Evolutionary conservation across 2,113 vertebrate genomes (phyloP).

Genomic region (Mellivora capensis): DNA sequence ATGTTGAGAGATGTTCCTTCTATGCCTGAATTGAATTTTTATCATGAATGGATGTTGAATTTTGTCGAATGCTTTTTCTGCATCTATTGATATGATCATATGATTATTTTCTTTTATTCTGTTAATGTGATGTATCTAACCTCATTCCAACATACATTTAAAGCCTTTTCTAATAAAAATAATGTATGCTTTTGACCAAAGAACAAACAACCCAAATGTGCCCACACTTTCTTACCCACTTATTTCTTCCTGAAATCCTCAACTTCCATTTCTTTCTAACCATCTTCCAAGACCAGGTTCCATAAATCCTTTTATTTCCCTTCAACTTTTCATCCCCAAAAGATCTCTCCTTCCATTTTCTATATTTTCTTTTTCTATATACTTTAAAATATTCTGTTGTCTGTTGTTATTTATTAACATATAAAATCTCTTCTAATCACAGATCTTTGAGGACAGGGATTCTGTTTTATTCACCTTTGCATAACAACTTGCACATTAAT

Average conservation of each 20-base stretch:
- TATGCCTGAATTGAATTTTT: background rate
- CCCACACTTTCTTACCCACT: background rate
- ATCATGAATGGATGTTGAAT: background rate
- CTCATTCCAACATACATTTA: background rate
- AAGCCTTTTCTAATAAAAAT: background rate
- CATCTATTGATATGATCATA: background rate
- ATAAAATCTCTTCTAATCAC: background rate
- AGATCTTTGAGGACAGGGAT: background rate
- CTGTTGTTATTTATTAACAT: background rate
- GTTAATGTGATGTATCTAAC: background rate
- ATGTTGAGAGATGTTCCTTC: background rate
- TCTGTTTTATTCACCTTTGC: conserved; percentile 6
- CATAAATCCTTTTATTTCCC: background rate
- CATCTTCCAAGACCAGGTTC: background rate
- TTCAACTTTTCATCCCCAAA: conserved; percentile 5
- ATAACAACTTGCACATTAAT: background rate
- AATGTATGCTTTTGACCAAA: background rate
- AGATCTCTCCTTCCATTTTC: background rate
- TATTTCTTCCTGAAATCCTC: background rate
- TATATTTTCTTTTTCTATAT: background rate
- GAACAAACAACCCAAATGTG: background rate
- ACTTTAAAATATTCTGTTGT: background rate
- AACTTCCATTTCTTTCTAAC: background rate
- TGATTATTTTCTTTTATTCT: background rate
- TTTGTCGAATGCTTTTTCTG: background rate